Percentiles rank a stretch among this genome's conserved stretches.
These are phyloP conservation scores for Eristalis pertinax DNA, from an alignment of 2,888 invertebrate genomes.

Conservation along the genomic window DNA sequence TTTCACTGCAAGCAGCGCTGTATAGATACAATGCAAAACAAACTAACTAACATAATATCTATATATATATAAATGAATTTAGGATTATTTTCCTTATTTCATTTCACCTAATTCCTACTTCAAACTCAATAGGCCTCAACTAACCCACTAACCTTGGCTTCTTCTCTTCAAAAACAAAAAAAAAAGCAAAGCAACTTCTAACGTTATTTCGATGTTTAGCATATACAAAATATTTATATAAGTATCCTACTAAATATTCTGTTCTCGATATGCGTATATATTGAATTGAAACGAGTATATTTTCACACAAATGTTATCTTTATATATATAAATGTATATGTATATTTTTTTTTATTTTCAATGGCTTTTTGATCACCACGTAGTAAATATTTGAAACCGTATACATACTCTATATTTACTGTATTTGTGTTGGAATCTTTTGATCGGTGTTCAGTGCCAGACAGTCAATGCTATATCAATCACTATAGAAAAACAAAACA, in stretches of 20 bases:
- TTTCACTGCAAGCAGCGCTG: constrained; percentile 42
- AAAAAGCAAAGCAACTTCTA: constrained; percentile 21
- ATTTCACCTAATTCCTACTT: constrained; percentile 27
- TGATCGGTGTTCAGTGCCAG: constrained; percentile 52
- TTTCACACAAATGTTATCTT: constrained; percentile 33
- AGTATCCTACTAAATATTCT: constrained; percentile 36
- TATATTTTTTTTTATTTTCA: constrained; percentile 17
- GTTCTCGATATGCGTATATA: constrained; percentile 36
- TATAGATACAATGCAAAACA: constrained; percentile 10
- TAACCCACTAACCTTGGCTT: constrained; percentile 46
- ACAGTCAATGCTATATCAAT: constrained; percentile 56
- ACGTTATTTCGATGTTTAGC: constrained; percentile 56
- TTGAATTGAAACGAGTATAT: constrained; percentile 35
- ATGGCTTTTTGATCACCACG: constrained; percentile 61
- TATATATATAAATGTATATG: neutral
- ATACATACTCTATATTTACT: constrained; percentile 29
- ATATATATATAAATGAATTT: neutral
- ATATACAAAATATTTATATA: constrained; percentile 34
- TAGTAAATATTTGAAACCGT: constrained; percentile 41
- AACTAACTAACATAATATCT: neutral
- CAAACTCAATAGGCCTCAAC: constrained; percentile 29
- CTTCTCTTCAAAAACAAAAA: constrained; percentile 13
- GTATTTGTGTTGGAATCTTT: constrained; percentile 50
- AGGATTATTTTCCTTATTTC: constrained; percentile 8
- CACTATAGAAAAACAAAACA: neutral